Evolutionary conservation across 2,888 invertebrate species (phyloP).

Genomic region (Lasius platythorax): DNA sequence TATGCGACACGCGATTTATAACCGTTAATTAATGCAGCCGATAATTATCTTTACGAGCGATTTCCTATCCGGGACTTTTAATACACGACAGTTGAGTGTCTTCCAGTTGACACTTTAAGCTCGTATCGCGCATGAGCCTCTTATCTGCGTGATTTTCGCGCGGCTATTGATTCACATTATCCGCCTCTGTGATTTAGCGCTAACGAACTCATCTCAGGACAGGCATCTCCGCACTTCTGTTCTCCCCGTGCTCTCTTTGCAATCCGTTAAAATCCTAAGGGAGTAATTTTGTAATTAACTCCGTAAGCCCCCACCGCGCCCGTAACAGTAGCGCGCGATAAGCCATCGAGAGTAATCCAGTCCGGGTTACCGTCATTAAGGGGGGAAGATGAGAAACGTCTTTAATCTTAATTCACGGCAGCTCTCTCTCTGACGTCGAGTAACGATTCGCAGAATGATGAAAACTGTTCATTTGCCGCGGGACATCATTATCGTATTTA

Average conservation of each 20-base stretch:
- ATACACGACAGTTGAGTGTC: neutral
- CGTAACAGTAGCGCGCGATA: constrained; percentile 69
- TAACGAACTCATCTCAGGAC: constrained; percentile 68
- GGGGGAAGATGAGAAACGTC: constrained; percentile 67
- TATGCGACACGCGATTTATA: neutral
- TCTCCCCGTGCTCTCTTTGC: constrained; percentile 21
- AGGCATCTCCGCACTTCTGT: constrained; percentile 44
- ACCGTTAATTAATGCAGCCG: constrained; percentile 1
- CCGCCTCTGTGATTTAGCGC: constrained; percentile 63
- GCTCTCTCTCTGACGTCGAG: constrained; percentile 29
- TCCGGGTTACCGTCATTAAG: constrained; percentile 65
- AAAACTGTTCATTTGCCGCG: constrained; percentile 24
- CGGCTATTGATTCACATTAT: constrained; percentile 57
- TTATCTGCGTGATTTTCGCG: constrained; percentile 9
- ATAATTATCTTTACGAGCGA: constrained; percentile 31
- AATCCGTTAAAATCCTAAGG: constrained; percentile 70
- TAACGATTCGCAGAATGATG: constrained; percentile 43
- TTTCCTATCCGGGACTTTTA: neutral
- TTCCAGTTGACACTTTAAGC: neutral
- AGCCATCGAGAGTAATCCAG: constrained; percentile 65
- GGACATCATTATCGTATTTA: constrained; percentile 9
- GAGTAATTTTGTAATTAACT: constrained; percentile 77
- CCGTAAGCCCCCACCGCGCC: constrained; percentile 54
- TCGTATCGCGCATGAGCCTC: neutral
- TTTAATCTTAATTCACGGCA: constrained; percentile 70